phyloP scores from a whole-genome alignment of 1,140 invertebrate species.

The Metaphire vulgaris region DNA sequence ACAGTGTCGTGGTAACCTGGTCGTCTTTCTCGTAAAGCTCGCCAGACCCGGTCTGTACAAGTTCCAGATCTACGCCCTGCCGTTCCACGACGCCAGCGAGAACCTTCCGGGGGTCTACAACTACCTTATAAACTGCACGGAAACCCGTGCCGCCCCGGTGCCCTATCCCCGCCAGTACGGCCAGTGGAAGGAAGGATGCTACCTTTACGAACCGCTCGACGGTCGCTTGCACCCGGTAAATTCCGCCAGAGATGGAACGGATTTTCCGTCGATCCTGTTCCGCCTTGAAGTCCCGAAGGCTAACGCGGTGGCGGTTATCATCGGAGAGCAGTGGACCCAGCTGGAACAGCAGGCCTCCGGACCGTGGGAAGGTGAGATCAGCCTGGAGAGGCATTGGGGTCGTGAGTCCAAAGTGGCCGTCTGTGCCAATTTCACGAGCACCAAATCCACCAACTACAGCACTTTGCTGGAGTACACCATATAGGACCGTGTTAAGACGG shows the following conservation, averaged over 20 bases:
- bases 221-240: constrained; percentile 33
- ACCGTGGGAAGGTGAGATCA: constrained; percentile 41
- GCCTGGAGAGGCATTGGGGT: constrained; percentile 34
- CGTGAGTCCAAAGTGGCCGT: constrained; percentile 41
- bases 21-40: constrained; percentile 40
- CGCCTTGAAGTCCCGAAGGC: constrained; percentile 45
- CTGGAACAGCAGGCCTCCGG: constrained; percentile 36
- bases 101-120: constrained; percentile 52
- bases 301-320: constrained; percentile 44
- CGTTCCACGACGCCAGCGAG: constrained; percentile 42
- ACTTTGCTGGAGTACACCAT: constrained; percentile 47
- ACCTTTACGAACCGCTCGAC: constrained; percentile 43
- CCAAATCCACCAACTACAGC: constrained; percentile 45
- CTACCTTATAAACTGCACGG: constrained; percentile 48
- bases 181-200: constrained; percentile 53
- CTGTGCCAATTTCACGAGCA: constrained; percentile 47
- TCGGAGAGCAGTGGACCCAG: constrained; percentile 48
- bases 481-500: too few species aligned
- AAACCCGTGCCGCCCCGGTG: constrained; percentile 31
- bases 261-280: constrained; percentile 36
- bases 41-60: constrained; percentile 48
- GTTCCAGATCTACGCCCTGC: constrained; percentile 49
- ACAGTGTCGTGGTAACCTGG: constrained; percentile 38
- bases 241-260: constrained; percentile 35
- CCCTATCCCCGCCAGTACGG: constrained; percentile 52